Conservation (phyloP, 1,140 invertebrate species). For the Anastrepha ludens region DNA sequence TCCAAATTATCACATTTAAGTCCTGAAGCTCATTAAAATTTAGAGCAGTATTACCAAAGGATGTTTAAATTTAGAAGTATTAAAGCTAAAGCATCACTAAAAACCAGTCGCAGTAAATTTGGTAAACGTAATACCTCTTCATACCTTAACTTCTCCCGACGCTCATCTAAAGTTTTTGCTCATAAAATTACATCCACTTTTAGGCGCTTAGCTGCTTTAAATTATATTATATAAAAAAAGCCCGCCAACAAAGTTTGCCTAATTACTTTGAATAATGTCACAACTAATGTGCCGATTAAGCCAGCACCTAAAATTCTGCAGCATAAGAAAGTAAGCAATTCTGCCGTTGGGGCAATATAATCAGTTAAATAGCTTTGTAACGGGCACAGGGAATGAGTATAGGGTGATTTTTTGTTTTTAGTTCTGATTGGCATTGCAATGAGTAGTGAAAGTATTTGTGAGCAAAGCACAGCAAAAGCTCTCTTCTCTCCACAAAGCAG, state of each 20-base stretch:
- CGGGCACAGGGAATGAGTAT: no score
- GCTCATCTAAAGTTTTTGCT: no score
- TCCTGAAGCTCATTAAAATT: no score
- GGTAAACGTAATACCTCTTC: no score
- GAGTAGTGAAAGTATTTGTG: neutral
- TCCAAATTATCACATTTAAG: no score
- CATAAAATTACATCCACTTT: neutral
- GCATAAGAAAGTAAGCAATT: neutral
- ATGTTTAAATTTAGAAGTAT: no score
- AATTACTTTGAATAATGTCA: constrained; percentile 25
- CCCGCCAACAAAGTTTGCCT: constrained; percentile 4
- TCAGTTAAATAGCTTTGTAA: neutral
- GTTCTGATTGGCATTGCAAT: neutral
- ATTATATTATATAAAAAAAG: neutral
- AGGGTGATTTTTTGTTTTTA: neutral
- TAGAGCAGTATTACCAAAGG: no score
- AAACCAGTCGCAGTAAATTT: no score
- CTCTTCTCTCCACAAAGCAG: neutral
- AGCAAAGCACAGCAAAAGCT: neutral
- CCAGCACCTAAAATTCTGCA: neutral
- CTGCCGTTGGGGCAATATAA: neutral
- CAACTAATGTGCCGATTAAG: constrained; percentile 26
- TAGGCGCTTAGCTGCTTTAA: neutral
- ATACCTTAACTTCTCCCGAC: no score
- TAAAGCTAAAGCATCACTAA: no score